These are phyloP conservation scores for Ctenicera cuprea DNA, from an alignment of 2,888 invertebrate species.

Conservation along the genomic window DNA sequence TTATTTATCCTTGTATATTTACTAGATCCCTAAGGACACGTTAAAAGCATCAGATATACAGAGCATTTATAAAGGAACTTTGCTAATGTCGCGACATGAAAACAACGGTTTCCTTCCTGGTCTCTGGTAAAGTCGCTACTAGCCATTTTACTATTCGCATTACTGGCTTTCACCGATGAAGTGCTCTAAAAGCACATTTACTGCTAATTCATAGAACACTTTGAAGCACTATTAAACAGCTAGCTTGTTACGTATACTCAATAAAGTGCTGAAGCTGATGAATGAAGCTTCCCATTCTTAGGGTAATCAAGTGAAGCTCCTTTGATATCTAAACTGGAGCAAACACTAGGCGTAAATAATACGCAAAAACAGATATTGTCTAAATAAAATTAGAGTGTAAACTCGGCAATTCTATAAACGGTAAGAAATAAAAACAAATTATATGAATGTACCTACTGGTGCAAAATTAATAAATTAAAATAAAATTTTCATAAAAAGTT, in stretches of 20 bases:
- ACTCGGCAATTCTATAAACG: too few relatives aligned
- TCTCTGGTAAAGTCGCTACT: constrained; percentile 9
- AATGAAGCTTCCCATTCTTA: neutral
- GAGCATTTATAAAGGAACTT: constrained; percentile 37
- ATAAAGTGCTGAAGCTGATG: constrained; percentile 2
- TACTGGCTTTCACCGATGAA: constrained; percentile 12
- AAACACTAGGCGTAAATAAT: too few relatives aligned
- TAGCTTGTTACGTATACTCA: constrained; percentile 9
- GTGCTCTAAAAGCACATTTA: constrained; percentile 19
- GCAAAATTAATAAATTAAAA: too few relatives aligned
- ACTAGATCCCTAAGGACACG: constrained; percentile 30
- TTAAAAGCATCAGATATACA: constrained; percentile 37
- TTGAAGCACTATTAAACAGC: constrained; percentile 21
- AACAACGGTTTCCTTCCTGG: constrained; percentile 24
- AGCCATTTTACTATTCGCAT: neutral
- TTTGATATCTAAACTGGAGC: too few relatives aligned
- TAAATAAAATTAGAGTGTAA: too few relatives aligned
- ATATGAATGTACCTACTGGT: too few relatives aligned
- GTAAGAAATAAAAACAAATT: too few relatives aligned
- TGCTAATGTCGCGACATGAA: constrained; percentile 33
- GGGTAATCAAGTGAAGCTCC: constrained; percentile 2
- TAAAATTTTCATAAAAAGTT: too few relatives aligned
- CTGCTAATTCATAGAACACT: constrained; percentile 33
- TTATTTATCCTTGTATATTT: constrained; percentile 38
- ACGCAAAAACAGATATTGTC: too few relatives aligned